Evolutionary conservation across 1,140 invertebrate species (phyloP), one percentile per base, ranked within the genome.

Genomic region (Carposina sasakii): DNA sequence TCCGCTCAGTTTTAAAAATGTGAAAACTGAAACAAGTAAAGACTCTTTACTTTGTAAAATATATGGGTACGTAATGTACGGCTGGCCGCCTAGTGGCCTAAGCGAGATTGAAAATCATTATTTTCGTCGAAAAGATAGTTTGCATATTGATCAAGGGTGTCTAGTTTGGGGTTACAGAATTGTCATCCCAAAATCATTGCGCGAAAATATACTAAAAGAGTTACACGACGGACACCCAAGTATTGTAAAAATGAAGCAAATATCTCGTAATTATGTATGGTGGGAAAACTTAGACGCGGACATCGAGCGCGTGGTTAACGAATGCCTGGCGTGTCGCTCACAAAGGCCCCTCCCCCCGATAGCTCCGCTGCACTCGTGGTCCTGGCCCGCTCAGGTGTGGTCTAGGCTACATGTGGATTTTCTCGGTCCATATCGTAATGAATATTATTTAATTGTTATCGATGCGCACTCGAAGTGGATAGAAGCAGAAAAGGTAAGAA

Each of bases 231-330:
- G 46, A 1, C 71, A 74, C 33, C 47, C 54, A 20, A 70, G 70
- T 13, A 52, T 71, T 0, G 57, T 63, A 6, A 50, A 56, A 54
- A 74, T 68, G 50, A 76, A 72, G 46, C 46, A 60, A 19, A 33
- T 71, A 6, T 73, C 73, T 0, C 46, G 58, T 6, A 59, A 61
- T 28, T 81, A 86, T 53, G 67, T 87, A 6, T 89, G 77, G 57
- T 89, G 87, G 85, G 79, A 71, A 15, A 60, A 63, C 3, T 74
- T 89, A 0, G 79, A 88, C 36, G 54, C 58, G n/a, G 81, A 88
- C 4, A 75, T 85, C 4, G 75, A 81, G 60, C 19, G 33, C 3
- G 47, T 69, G 19, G 65, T 68, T 6, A 57, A 62, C 19, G 34
- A 40, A 1, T 88, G 86, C 55, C 24, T 51, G 3, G 19, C 62